Evolutionary conservation across 1,140 invertebrate genomes (phyloP), one percentile per base, ranked within the genome.

Genomic region (Cherax destructor): DNA sequence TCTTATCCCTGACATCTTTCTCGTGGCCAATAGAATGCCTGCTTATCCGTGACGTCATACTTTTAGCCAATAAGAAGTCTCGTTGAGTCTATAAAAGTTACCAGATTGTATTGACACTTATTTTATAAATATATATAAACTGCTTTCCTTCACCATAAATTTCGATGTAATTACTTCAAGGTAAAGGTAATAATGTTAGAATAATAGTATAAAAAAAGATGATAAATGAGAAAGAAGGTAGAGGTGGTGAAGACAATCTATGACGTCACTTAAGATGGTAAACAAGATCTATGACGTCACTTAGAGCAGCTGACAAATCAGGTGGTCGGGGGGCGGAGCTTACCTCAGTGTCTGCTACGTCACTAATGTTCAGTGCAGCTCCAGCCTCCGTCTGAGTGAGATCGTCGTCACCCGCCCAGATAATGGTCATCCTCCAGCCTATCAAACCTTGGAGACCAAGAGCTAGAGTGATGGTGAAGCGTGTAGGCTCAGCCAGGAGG

Each of bases 341-440:
- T 74, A 24, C 69, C 24, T 74, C 24, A n/a, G 69, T 11, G n/a
- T 30, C 16, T 69, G 69, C 69, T 30, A 5, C 3, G 69, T 7
- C n/a, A 30, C 6, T 7, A 30, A 6, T 21, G 69, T n/a, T 74
- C 69, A 74, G 69, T 74, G 7, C 7, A 7, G 50, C n/a, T 24
- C n/a, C 16, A 18, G 79, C 49, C 24, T n/a, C 6, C 21, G n/a
- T 56, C 13, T 13, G 5, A 18, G 11, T 52, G 9, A 24, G 21
- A 24, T 21, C 50, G 4, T n/a, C 50, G 24, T 6, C 9, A 24
- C 56, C 10, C n/a, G 6, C 50, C 11, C 18, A 30, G 24, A 72
- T 4, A 56, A 88, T 88, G 86, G 76, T 80, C 13, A 77, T 88
- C 30, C 61, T 88, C 24, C 86, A 88, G 86, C 77, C 86, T 41